Evolutionary conservation across 2,113 vertebrate species (phyloP), one percentile per base, ranked within the genome.

Genomic region (Vimba vimba): DNA sequence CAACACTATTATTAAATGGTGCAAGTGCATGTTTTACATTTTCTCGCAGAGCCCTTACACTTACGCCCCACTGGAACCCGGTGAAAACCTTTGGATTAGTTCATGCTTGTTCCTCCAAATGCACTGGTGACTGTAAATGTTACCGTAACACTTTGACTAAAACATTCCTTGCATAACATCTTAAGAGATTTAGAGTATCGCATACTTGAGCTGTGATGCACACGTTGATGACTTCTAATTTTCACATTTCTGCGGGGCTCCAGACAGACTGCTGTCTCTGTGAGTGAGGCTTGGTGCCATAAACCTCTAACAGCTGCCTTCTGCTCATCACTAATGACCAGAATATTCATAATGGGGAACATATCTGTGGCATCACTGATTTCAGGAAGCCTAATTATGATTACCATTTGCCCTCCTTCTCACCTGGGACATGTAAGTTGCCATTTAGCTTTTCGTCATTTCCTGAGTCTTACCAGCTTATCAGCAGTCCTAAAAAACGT

Each of bases 291-390:
- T 87, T 25, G 25, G 47, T 74, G 64, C 59, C 55, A 66, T 77
- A 85, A 88, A 78, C 59, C 50, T 81, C 55, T n/a, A 66, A 82
- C 79, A 86, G 71, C 68, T 86, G 87, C 79, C 74, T 84, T 84
- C 75, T 87, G 81, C 52, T 84, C 39, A 30, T 78, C 60, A 55
- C 73, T 88, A 83, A 88, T 86, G 62, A 78, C 47, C 17, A 81
- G 69, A 82, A 73, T 36, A 69, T 69, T 57, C 60, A 77, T 60
- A 82, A 64, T 47, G 45, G 30, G 71, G 71, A 68, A 82, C 19
- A 23, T 27, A 62, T 87, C 39, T 47, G 47, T 78, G 50, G 21
- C 74, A 60, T 71, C 75, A 73, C 55, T 82, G 52, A 87, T 85
- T 62, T 84, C 47, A 11, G 62, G 73, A 81, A 80, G 45, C 30